A percentile compares a stretch with the other conserved stretches of the same genome.
These are phyloP conservation scores for Lucifuga dentata DNA, from an alignment of 2,113 vertebrate genomes.

Conservation along the genomic window DNA sequence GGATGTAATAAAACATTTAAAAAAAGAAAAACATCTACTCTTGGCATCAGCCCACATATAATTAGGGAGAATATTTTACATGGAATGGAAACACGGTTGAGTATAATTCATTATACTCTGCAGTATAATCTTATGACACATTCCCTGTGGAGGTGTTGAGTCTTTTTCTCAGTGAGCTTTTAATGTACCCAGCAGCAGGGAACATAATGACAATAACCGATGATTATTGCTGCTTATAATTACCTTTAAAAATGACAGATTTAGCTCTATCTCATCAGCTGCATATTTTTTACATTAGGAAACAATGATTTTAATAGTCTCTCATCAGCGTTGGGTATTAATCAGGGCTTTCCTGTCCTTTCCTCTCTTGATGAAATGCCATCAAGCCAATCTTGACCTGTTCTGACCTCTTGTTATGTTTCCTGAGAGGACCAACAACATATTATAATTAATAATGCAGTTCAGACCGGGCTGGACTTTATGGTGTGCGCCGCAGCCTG, in stretches of 20 bases:
- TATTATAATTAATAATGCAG: too few species aligned
- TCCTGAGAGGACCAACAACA: background rate
- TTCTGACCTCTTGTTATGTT: too few species aligned
- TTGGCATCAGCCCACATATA: slow-evolving; percentile 35
- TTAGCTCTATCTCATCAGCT: background rate
- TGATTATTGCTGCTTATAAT: slow-evolving; percentile 2
- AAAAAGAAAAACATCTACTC: slow-evolving; percentile 16
- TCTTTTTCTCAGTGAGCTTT: slow-evolving; percentile 7
- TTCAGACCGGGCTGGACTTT: too few species aligned
- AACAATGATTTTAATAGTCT: background rate
- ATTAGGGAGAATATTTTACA: slow-evolving; percentile 41
- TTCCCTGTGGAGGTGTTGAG: slow-evolving; percentile 10
- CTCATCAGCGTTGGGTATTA: background rate
- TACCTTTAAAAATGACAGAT: background rate
- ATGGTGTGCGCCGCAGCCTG: too few species aligned
- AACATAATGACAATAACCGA: background rate
- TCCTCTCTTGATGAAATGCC: too few species aligned
- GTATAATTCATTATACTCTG: slow-evolving; percentile 40
- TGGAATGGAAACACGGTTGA: slow-evolving; percentile 23
- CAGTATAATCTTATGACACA: slow-evolving; percentile 7
- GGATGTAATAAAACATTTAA: slow-evolving; percentile 22
- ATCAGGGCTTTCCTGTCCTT: background rate
- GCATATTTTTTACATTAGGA: background rate
- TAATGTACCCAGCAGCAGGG: slow-evolving; percentile 2
- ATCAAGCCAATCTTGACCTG: too few species aligned